Base-by-base conservation (phyloP, 2,113 vertebrate species). In the Campylomormyrus numenius region DNA sequence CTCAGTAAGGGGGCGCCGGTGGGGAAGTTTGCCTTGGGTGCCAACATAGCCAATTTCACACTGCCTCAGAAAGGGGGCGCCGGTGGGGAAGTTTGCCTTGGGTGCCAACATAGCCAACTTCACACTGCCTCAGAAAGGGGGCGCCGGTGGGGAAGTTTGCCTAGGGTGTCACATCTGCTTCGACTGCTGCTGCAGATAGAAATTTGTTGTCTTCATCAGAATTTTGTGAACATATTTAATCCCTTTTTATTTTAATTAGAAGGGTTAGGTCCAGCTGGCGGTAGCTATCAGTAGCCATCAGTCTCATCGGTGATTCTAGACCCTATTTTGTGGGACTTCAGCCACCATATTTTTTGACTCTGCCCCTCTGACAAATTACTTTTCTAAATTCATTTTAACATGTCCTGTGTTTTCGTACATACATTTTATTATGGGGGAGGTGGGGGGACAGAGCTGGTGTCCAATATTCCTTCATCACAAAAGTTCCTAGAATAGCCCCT, bases 401-500 rank as follows among this genome's bases (percentile, higher is more conserved):
- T 58, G 53, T 4, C 5, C 21, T n/a, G 53, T 58, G 21, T 24
- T 24, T 58, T 24, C 0, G 6, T 58, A 24, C 19, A 58, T 24
- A 58, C 19, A 58, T 58, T 58, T 24, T 58, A 58, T 24, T 58
- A 58, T 56, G 56, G 21, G 21, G 56, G 21, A 58, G 56, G 19
- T 7, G 9, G n/a, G 6, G 24, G 4, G 0, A 9, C 0, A 15
- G 15, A 53, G n/a, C n/a, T 66, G 62, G 0, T 0, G 3, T 31
- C n/a, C 9, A 10, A 27, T 66, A 66, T 11, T 31, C 3, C 8
- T 66, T 70, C 10, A 31, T 11, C 10, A 13, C 10, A 70, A 31
- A 70, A 31, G 10, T 13, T 70, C 62, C 62, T 70, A 31, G 62
- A 70, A 70, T 31, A 31, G 62, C 62, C 62, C n/a, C 62, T 31